Conservation (phyloP, 1,140 invertebrate genomes). For the Hyles vespertilio region DNA sequence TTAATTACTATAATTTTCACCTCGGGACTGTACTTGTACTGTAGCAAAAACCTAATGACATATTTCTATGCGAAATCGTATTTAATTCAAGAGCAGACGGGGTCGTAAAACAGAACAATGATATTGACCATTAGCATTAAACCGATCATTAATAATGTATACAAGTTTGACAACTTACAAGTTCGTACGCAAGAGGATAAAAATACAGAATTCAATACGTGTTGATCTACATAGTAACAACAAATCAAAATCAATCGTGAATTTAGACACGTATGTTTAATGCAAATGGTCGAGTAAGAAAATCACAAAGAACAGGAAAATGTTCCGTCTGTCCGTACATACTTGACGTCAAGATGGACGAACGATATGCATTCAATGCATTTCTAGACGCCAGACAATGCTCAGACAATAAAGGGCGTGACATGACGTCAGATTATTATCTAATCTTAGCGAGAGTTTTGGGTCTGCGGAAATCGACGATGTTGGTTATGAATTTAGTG, state of each 20-base stretch:
- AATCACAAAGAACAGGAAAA: slow-evolving; percentile 59
- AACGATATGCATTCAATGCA: slow-evolving; percentile 34
- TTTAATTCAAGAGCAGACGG: slow-evolving; percentile 5
- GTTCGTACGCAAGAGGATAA: slow-evolving; percentile 23
- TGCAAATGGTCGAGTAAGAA: slow-evolving; percentile 34
- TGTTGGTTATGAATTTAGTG: too few relatives aligned
- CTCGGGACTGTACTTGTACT: too few relatives aligned
- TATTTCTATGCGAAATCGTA: slow-evolving; percentile 1
- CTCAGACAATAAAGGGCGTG: slow-evolving; percentile 16
- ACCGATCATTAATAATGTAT: slow-evolving; percentile 15
- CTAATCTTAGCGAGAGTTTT: slow-evolving; percentile 1
- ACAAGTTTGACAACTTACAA: background rate
- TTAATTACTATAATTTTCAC: too few relatives aligned
- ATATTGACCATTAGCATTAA: slow-evolving; percentile 4
- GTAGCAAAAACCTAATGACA: background rate
- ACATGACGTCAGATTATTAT: slow-evolving; percentile 8
- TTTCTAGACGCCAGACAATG: slow-evolving; percentile 10
- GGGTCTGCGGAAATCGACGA: too few relatives aligned
- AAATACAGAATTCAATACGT: slow-evolving; percentile 25
- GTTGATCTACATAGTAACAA: slow-evolving; percentile 39
- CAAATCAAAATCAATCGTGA: slow-evolving; percentile 51
- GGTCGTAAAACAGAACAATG: slow-evolving; percentile 23
- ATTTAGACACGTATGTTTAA: slow-evolving; percentile 44
- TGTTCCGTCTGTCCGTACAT: slow-evolving; percentile 23
- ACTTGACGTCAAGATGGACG: slow-evolving; percentile 30